Evolutionary conservation across 2,113 vertebrate species (phyloP), one percentile per base, ranked within the genome.

Genomic region (Hemibagrus wyckioides): DNA sequence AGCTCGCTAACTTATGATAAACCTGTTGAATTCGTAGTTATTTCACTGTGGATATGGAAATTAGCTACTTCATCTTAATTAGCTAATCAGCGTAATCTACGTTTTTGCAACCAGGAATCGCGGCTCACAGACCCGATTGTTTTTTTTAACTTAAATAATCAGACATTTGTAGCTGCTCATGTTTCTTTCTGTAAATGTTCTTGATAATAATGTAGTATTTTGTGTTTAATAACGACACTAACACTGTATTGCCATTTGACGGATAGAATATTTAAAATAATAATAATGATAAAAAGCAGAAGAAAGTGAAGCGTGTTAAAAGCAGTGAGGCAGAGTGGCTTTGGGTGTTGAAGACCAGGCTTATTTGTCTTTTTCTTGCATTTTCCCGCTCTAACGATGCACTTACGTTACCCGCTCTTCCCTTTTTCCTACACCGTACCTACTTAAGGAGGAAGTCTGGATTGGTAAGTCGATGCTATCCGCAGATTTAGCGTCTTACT

Each of bases 381-480:
- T 97, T 98, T 97, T 96, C 95, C 97, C 94, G 97, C 97, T 99
- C 97, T 99, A 97, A 98, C 95, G 96, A 98, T 99, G 97, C 97
- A 98, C 98, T 99, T 97, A 98, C 96, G 95, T 98, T 98, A 95
- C 97, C 97, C 97, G 96, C 97, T 99, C 97, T 99, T 98, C 97
- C 97, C 97, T 98, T 99, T 99, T 98, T 99, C 97, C 98, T 99
- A 98, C 98, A 99, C 98, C 97, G 97, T 99, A 98, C 98, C 96
- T 99, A 98, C 98, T 99, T 98, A 99, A 99, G 98, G 98, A 99
- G 98, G 98, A 99, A 96, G 96, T 98, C 98, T 98, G 98, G 97
- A 97, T 99, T 98, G 98, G 98, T 99, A 99, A 99, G 98, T 99
- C 96, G 97, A 98, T 97, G 95, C 96, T 95, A 97, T 97, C 96